Base-by-base conservation (phyloP, 2,797 vertebrate genomes). In the Catostomus latipinnis region DNA sequence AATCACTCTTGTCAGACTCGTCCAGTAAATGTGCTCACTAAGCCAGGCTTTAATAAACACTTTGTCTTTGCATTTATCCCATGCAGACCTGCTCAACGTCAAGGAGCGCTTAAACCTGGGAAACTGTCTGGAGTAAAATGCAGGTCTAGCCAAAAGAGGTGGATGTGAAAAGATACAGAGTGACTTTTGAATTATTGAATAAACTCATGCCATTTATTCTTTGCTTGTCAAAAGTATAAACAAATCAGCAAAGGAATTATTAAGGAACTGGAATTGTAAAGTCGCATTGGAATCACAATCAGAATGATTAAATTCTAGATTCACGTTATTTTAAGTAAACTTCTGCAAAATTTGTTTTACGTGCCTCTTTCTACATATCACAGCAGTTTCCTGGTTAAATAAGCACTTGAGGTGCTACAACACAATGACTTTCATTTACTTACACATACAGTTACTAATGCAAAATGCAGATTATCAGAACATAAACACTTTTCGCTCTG, bases 171-270 rank as follows among this genome's bases (percentile, higher is more conserved):
- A 6, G 56, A 68, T 62, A 22, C 45, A 65, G 56, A 65, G 67
- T 80, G 77, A 80, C 60, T 48, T 78, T 56, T 67, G 9, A 69
- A 76, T 12, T 34, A 34, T 34, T 34, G 2, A 34, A 34, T 34
- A 34, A 34, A 7, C 61, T 78, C 52, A 52, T 71, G 57, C 34
- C 77, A 69, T 85, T 83, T 84, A 60, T 63, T 79, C 72, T 83
- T 82, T 56, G 34, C 8, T 45, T 53, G 14, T 73, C 22, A 34
- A 34, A 34, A 34, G 34, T 34, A 34, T 34, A 34, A 34, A 22
- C 1, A 22, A 34, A 34, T 34, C 34, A 34, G 34, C 34, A 3
- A 34, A 34, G 6, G 58, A 49, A 50, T 74, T 13, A 13, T 45
- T 53, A 10, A 54, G 13, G 6, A 12, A 54, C 45, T 8, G 10